These are phyloP conservation scores for Lacanobia oleracea DNA, from an alignment of 2,888 invertebrate species.

Conservation along the genomic window DNA sequence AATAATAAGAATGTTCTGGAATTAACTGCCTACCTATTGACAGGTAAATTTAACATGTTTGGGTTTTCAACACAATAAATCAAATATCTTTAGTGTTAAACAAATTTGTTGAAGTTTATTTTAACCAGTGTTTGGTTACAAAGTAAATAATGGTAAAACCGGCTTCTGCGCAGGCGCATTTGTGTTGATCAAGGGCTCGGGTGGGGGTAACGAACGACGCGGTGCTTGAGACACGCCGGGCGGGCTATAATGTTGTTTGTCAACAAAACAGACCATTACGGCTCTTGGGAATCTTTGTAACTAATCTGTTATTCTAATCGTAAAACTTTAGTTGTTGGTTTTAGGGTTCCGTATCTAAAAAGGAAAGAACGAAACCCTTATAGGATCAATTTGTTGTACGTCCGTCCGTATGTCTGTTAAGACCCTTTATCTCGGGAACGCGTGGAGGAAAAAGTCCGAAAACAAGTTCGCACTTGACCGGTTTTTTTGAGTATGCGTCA, in stretches of 20 bases:
- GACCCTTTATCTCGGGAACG: no score
- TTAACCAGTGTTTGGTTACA: neutral
- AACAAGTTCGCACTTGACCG: no score
- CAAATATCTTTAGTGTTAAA: neutral
- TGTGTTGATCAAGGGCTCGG: slow-evolving; percentile 2
- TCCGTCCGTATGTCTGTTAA: no score
- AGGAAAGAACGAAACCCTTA: no score
- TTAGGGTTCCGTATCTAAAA: no score
- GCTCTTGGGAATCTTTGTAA: neutral
- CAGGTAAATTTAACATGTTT: neutral
- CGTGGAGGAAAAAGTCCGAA: no score
- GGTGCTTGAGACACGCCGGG: neutral
- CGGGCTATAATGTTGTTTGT: slow-evolving; percentile 34
- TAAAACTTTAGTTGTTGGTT: neutral
- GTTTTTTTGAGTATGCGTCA: no score
- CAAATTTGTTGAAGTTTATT: neutral
- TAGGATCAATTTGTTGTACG: no score
- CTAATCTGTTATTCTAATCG: neutral
- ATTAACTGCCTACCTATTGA: neutral
- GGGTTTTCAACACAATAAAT: neutral
- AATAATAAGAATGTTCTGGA: slow-evolving; percentile 19
- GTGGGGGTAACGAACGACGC: slow-evolving; percentile 19
- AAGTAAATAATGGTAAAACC: slow-evolving; percentile 23
- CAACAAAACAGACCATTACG: slow-evolving; percentile 20
- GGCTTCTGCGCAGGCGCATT: slow-evolving; percentile 32